phyloP scores from a whole-genome alignment of 2,113 vertebrate species.

The Larimichthys polyactis region DNA sequence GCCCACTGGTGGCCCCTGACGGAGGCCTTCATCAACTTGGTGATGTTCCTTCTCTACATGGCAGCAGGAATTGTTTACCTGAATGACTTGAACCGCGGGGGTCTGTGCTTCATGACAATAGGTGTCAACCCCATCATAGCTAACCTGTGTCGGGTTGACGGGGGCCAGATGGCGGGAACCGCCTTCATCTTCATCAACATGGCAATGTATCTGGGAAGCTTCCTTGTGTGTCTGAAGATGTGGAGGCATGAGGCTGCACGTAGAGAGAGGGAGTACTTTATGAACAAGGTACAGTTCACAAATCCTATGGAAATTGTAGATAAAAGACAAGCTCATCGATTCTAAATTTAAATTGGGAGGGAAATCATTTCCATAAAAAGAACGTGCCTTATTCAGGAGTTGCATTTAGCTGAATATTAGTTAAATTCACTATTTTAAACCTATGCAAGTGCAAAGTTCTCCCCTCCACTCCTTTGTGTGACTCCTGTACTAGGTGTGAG shows the following conservation, averaged over 20 bases:
- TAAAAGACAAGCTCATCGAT: neutral
- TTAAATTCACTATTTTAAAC: neutral
- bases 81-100: constrained; percentile 85
- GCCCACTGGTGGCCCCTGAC: constrained; percentile 88
- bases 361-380: neutral
- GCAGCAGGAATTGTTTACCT: constrained; percentile 84
- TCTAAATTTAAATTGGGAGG: neutral
- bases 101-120: constrained; percentile 82
- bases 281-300: constrained; percentile 42
- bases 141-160: constrained; percentile 79
- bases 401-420: neutral
- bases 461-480: neutral
- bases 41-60: constrained; percentile 86
- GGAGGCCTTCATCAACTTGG: constrained; percentile 82
- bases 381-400: neutral
- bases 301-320: neutral
- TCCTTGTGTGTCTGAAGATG: constrained; percentile 81
- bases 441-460: neutral
- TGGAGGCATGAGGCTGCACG: constrained; percentile 77
- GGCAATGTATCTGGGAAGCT: constrained; percentile 78
- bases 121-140: constrained; percentile 79
- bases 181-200: constrained; percentile 85
- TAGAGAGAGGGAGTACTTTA: constrained; percentile 25
- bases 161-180: constrained; percentile 86
- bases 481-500: neutral